Percentiles rank a stretch among this genome's conserved stretches.
Conservation (phyloP, 2,888 invertebrate species). For the Agonopterix alstromeriana region DNA sequence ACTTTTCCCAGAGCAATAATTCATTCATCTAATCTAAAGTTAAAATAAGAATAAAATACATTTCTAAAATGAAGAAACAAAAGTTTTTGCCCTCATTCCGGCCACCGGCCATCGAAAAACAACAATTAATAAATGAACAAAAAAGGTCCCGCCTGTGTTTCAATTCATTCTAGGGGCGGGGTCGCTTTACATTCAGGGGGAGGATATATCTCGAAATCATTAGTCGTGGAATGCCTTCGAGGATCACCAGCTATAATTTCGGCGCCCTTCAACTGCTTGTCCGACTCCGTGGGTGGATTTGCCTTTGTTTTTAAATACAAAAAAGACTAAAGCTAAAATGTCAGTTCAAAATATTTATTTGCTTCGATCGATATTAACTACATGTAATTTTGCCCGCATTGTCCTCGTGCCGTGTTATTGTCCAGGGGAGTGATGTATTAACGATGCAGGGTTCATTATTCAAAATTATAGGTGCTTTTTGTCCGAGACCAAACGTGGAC, state of each 20-base stretch:
- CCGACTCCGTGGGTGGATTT: slow-evolving; percentile 62
- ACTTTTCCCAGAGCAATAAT: slow-evolving; percentile 10
- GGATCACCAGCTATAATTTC: slow-evolving; percentile 63
- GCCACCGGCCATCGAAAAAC: slow-evolving; percentile 62
- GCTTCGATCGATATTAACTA: slow-evolving; percentile 46
- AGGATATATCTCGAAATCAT: slow-evolving; percentile 73
- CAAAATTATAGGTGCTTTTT: slow-evolving; percentile 35
- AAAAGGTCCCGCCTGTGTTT: slow-evolving; percentile 59
- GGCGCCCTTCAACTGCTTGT: slow-evolving; percentile 43
- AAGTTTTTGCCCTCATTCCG: slow-evolving; percentile 31
- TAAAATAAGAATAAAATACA: slow-evolving; percentile 9
- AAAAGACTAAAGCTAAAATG: slow-evolving; percentile 54
- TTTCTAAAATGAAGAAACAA: slow-evolving; percentile 11
- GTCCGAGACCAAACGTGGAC: slow-evolving; percentile 18
- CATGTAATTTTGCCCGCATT: slow-evolving; percentile 57
- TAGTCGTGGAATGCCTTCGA: slow-evolving; percentile 67
- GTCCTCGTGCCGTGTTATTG: slow-evolving; percentile 49
- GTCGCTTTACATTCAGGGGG: slow-evolving; percentile 75
- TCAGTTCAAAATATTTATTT: slow-evolving; percentile 67
- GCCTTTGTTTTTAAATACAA: slow-evolving; percentile 66
- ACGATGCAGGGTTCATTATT: slow-evolving; percentile 43
- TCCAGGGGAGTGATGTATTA: slow-evolving; percentile 49
- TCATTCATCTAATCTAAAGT: slow-evolving; percentile 14
- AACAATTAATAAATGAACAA: slow-evolving; percentile 69
- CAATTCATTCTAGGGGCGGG: slow-evolving; percentile 72